Base-by-base conservation (phyloP, 2,113 vertebrate genomes). In the Shinisaurus crocodilurus region DNA sequence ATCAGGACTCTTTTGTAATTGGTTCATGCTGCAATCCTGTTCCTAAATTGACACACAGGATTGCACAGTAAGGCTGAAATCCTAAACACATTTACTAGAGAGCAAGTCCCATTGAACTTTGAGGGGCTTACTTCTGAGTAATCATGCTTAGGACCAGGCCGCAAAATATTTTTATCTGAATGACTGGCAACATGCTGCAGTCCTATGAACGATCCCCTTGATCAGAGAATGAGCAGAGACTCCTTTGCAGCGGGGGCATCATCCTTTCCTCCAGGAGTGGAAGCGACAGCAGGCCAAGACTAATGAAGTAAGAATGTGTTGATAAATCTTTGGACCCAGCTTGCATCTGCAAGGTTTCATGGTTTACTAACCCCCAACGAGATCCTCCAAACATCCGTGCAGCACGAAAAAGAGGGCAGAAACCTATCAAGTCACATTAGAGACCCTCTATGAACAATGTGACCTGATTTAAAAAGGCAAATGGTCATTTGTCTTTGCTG, bases 401-500 rank as follows among this genome's bases (percentile, higher is more conserved):
- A 8, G 74, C 60, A 5, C 3, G n/a, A 63, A 27, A 18, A 91
- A 72, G 76, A 89, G 83, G 88, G 34, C 63, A 93, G 57, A 74
- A 85, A 40, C 63, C 85, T 63, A 85, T 63, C 89, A 85, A 83
- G 80, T 32, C 9, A 25, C 16, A 3, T 85, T 63, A 91, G 69
- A 88, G 29, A 0, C 32, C 0, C 34, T 48, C 43, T n/a, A 50
- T 91, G 89, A 90, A 25, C 20, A 63, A 74, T 8, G 15, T 75
- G 88, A 34, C 81, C 81, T 89, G 65, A 60, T 57, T 40, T 70
- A 27, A 88, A 82, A 81, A 0, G 0, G 50, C 63, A 90, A 88
- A 90, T 10, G 89, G 60, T 82, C 85, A 79, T 89, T 89, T 85
- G 89, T 23, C 50, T 76, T 76, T 32, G 2, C 7, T 37, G 40